A percentile compares a stretch with the other conserved stretches of the same genome.
Conservation (phyloP, 2,888 invertebrate species). For the Aplocera efformata region DNA sequence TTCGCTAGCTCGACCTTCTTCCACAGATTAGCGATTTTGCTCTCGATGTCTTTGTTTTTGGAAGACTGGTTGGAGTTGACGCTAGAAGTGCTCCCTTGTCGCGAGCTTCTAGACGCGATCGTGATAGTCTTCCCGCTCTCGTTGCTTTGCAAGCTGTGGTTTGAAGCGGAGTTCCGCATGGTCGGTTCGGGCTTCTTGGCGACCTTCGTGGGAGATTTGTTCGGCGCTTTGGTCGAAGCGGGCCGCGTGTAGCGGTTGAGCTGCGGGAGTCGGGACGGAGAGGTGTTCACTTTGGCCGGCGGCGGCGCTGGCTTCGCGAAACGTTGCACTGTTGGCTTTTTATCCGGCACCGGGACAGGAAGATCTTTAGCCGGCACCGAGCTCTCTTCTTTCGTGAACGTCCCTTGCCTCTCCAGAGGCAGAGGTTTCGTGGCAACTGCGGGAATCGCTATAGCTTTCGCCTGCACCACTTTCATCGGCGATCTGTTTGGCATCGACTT, state of each 20-base stretch:
- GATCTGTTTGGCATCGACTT: conserved; percentile 54
- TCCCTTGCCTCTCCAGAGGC: conserved; percentile 90
- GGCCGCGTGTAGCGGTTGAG: conserved; percentile 49
- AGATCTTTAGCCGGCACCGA: conserved; percentile 59
- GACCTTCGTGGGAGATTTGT: conserved; percentile 41
- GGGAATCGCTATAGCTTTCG: conserved; percentile 46
- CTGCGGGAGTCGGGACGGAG: conserved; percentile 69
- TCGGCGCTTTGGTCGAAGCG: conserved; percentile 44
- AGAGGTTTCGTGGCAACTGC: conserved; percentile 58
- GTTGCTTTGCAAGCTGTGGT: conserved; percentile 78
- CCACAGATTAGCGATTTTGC: conserved; percentile 90
- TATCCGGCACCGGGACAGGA: conserved; percentile 58
- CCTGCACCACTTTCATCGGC: conserved; percentile 47
- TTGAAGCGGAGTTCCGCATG: conserved; percentile 77
- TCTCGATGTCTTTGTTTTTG: conserved; percentile 84
- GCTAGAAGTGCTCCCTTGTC: conserved; percentile 75
- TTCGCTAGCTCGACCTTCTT: conserved; percentile 87
- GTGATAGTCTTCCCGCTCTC: conserved; percentile 71
- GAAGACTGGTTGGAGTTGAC: conserved; percentile 82
- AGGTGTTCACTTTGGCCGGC: conserved; percentile 59
- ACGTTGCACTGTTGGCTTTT: conserved; percentile 40
- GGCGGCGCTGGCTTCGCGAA: conserved; percentile 47
- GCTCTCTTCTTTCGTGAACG: conserved; percentile 93
- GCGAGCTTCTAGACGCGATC: conserved; percentile 52
- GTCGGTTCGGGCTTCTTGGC: conserved; percentile 45